Conservation (phyloP, 2,888 invertebrate genomes). For the Phengaris arion region DNA sequence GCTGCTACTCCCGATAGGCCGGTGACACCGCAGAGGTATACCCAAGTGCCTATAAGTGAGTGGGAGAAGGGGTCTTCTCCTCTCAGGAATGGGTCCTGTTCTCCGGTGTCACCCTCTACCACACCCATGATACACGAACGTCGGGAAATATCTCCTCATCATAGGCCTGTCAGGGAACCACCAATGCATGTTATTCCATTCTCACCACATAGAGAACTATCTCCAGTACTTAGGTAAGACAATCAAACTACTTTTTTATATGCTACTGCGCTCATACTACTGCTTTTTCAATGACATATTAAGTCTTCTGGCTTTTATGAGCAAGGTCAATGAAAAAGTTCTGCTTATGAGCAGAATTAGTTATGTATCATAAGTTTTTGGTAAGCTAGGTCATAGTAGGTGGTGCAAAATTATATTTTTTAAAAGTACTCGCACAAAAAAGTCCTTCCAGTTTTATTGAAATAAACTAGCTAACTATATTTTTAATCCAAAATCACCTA, state of each 20-base stretch:
- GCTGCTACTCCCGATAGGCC: conserved; percentile 53
- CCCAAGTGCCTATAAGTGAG: conserved; percentile 71
- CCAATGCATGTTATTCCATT: conserved; percentile 56
- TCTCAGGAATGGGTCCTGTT: conserved; percentile 77
- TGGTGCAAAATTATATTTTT: too few species aligned
- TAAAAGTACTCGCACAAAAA: too few species aligned
- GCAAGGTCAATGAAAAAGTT: too few species aligned
- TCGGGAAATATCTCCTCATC: conserved; percentile 50
- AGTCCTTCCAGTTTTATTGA: too few species aligned
- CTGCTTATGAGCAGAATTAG: too few species aligned
- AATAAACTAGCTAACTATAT: too few species aligned
- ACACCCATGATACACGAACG: conserved; percentile 66
- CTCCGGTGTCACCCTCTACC: conserved; percentile 80
- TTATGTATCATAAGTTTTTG: too few species aligned
- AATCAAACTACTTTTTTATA: conserved; percentile 9
- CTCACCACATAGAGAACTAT: conserved; percentile 70
- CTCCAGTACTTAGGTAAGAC: conserved; percentile 60
- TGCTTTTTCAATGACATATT: too few species aligned
- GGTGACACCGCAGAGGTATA: conserved; percentile 59
- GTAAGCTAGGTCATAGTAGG: too few species aligned
- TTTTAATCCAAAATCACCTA: too few species aligned
- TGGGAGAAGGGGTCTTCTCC: conserved; percentile 79
- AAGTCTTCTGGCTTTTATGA: too few species aligned
- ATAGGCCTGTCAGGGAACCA: conserved; percentile 54
- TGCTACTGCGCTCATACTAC: not conserved